A percentile compares a stretch with the other conserved stretches of the same genome.
These are phyloP conservation scores for Eleutherodactylus coqui DNA, from an alignment of 2,797 vertebrate genomes.

Conservation along the genomic window DNA sequence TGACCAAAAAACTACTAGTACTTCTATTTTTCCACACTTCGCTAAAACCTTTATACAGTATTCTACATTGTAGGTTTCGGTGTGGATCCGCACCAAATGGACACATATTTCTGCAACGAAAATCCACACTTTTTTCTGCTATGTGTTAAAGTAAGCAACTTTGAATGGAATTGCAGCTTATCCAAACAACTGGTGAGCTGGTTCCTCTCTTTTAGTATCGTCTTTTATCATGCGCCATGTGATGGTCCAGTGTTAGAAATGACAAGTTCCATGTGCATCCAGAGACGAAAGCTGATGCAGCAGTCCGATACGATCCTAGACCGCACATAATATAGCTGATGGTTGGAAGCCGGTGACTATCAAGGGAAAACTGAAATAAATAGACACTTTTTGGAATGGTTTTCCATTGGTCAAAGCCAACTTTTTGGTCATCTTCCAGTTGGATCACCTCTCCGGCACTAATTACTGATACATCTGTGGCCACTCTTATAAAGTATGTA, in stretches of 20 bases:
- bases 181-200: no score
- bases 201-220: no score
- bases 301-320: neutral
- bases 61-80: no score
- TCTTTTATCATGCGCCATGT: no score
- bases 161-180: no score
- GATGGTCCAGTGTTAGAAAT: neutral
- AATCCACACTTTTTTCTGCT: no score
- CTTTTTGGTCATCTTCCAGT: neutral
- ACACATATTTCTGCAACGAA: no score
- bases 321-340: neutral
- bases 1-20: no score
- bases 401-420: neutral
- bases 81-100: no score
- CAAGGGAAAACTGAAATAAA: neutral
- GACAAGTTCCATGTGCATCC: neutral
- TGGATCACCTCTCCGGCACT: neutral
- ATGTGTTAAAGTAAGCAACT: no score
- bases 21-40: no score
- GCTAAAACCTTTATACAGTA: no score
- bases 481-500: neutral
- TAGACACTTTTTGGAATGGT: neutral
- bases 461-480: neutral
- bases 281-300: neutral
- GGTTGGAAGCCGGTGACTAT: neutral